A percentile compares a stretch with the other conserved stretches of the same genome.
These are phyloP conservation scores for Neostethus bicornis DNA, from an alignment of 2,797 vertebrate genomes.

Conservation along the genomic window DNA sequence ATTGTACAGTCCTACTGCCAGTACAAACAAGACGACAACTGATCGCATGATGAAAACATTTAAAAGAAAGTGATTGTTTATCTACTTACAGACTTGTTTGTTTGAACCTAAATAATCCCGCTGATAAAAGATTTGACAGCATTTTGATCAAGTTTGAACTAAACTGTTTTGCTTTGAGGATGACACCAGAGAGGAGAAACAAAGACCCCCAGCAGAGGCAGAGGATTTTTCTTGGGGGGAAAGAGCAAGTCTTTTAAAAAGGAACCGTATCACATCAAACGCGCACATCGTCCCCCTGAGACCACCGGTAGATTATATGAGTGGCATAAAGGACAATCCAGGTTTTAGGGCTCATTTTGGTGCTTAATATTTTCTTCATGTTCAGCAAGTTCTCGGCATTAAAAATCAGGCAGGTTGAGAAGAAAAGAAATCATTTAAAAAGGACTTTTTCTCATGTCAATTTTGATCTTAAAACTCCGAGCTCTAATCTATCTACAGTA, in stretches of 20 bases:
- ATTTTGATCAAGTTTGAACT: constrained; percentile 51
- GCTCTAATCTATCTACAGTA: too few relatives aligned
- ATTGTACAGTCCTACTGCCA: too few relatives aligned
- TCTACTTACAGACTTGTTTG: constrained; percentile 6
- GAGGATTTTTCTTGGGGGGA: constrained; percentile 35
- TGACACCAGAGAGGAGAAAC: constrained; percentile 42
- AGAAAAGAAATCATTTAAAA: constrained; percentile 7
- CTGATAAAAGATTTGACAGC: constrained; percentile 22
- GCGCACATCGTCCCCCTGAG: constrained; percentile 15
- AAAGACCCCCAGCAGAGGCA: constrained; percentile 51
- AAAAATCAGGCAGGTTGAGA: constrained; percentile 3
- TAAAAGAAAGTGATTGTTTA: constrained; percentile 19
- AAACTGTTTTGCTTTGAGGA: constrained; percentile 47
- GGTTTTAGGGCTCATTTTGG: constrained; percentile 10
- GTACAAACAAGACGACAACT: constrained; percentile 14
- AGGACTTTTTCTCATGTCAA: not conserved
- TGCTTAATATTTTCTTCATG: constrained; percentile 10
- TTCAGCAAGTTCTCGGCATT: constrained; percentile 7
- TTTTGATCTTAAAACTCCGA: not conserved
- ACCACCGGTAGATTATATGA: constrained; percentile 24
- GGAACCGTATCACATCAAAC: constrained; percentile 40
- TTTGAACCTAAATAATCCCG: constrained; percentile 18
- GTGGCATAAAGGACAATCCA: constrained; percentile 24
- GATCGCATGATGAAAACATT: constrained; percentile 8
- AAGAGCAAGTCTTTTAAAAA: constrained; percentile 47